Evolutionary conservation across 1,140 invertebrate genomes (phyloP).

Genomic region (Ceratoteleas bidentatus): DNA sequence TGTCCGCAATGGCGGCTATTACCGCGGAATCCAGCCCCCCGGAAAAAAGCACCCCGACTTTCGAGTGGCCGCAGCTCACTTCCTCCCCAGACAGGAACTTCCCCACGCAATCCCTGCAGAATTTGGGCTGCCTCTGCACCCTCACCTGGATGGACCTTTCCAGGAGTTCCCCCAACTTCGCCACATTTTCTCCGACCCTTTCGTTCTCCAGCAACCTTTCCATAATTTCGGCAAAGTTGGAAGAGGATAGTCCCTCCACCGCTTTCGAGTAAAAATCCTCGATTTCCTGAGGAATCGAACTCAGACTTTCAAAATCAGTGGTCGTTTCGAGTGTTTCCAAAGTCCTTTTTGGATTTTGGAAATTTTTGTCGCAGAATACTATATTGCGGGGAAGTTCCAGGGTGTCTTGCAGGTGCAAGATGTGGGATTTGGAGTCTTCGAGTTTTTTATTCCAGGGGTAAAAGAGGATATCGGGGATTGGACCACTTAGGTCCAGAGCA

Average conservation of each 20-base stretch:
- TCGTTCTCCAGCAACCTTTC: slow-evolving; percentile 76
- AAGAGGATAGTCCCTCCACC: too few species aligned
- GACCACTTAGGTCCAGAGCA: too few species aligned
- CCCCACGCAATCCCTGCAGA: slow-evolving; percentile 85
- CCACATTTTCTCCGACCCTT: slow-evolving; percentile 78
- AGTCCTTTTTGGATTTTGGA: slow-evolving; percentile 83
- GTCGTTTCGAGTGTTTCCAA: slow-evolving; percentile 75
- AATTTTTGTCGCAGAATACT: too few species aligned
- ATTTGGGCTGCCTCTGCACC: slow-evolving; percentile 84
- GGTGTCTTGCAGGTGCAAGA: too few species aligned
- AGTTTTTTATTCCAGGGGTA: too few species aligned
- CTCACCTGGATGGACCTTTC: slow-evolving; percentile 84
- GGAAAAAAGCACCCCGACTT: slow-evolving; percentile 94
- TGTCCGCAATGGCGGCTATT: slow-evolving; percentile 90
- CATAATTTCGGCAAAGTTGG: slow-evolving; percentile 81
- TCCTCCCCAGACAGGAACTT: slow-evolving; percentile 55
- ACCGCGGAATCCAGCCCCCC: slow-evolving; percentile 97
- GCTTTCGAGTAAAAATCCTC: slow-evolving; percentile 77
- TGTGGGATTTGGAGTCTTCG: too few species aligned
- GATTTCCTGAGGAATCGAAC: slow-evolving; percentile 70
- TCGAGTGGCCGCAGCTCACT: slow-evolving; percentile 85
- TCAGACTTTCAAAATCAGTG: not conserved
- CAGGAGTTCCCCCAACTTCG: slow-evolving; percentile 82
- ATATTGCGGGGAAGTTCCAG: too few species aligned
- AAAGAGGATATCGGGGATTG: too few species aligned